Percentiles rank a stretch among this genome's conserved stretches.
Conservation (phyloP, 2,797 vertebrate genomes). For the Microctenopoma steveboyesi region DNA sequence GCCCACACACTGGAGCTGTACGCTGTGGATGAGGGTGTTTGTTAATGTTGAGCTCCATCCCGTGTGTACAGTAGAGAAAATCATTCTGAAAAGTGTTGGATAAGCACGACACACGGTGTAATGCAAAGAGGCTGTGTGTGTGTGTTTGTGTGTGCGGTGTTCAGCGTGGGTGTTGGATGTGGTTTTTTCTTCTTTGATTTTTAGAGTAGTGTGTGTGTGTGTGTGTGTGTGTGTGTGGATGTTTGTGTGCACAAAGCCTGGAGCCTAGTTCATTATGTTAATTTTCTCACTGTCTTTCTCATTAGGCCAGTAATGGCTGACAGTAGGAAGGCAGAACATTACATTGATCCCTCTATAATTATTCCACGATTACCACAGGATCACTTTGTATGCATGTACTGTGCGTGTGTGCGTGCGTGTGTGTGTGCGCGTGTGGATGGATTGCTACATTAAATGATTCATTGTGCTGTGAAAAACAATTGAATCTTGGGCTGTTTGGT, state of each 20-base stretch:
- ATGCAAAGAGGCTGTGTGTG: conserved; percentile 21
- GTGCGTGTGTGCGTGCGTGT: background rate
- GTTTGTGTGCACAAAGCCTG: conserved; percentile 1
- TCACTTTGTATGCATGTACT: conserved; percentile 3
- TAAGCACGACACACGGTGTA: conserved; percentile 29
- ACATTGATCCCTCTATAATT: conserved; percentile 56
- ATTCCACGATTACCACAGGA: conserved; percentile 32
- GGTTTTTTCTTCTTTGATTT: conserved; percentile 27
- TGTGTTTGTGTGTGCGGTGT: conserved; percentile 7
- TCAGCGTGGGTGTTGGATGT: conserved; percentile 3
- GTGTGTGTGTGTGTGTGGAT: background rate
- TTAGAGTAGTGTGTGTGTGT: conserved; percentile 18
- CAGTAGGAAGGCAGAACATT: conserved; percentile 59
- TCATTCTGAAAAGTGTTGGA: conserved; percentile 39
- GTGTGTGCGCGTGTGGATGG: background rate
- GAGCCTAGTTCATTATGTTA: conserved; percentile 51
- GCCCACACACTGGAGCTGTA: conserved; percentile 31
- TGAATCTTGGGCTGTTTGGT: background rate
- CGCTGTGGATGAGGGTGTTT: conserved; percentile 4
- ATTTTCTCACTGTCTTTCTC: conserved; percentile 54
- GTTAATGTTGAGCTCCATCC: conserved; percentile 20
- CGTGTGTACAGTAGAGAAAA: conserved; percentile 32
- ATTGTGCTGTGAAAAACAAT: conserved; percentile 12
- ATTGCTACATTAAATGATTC: conserved; percentile 5
- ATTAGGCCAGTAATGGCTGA: conserved; percentile 61